Percentiles rank a stretch among this genome's conserved stretches.
Conservation (phyloP, 2,888 invertebrate genomes). For the Drepana falcataria region DNA sequence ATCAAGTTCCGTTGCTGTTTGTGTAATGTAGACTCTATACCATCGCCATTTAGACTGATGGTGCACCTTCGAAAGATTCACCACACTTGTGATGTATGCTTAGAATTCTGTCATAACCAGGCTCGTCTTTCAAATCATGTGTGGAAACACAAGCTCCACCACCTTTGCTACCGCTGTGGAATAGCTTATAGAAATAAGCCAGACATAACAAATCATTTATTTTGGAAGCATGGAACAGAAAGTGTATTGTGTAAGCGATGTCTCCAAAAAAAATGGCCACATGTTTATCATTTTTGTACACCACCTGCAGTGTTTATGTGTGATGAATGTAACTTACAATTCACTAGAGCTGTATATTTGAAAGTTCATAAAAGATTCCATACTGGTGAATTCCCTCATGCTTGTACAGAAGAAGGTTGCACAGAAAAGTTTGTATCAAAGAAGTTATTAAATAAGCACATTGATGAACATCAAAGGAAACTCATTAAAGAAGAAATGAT, state of each 20-base stretch:
- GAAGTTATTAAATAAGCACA: constrained; percentile 86
- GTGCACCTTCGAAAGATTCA: constrained; percentile 91
- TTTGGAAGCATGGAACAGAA: constrained; percentile 96
- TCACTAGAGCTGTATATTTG: constrained; percentile 86
- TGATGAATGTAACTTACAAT: constrained; percentile 88
- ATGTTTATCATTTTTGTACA: constrained; percentile 93
- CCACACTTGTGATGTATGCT: constrained; percentile 91
- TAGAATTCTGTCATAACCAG: constrained; percentile 89
- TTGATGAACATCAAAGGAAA: constrained; percentile 77
- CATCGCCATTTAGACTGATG: constrained; percentile 93
- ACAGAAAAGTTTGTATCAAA: constrained; percentile 89
- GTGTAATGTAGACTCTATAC: constrained; percentile 86
- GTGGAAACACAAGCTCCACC: constrained; percentile 93
- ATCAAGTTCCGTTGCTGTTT: constrained; percentile 89
- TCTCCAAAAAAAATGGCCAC: constrained; percentile 93
- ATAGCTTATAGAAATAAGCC: constrained; percentile 92
- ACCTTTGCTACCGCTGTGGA: constrained; percentile 91
- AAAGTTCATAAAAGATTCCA: constrained; percentile 92
- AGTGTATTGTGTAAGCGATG: constrained; percentile 91
- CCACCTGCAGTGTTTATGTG: constrained; percentile 88
- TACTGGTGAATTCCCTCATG: constrained; percentile 83
- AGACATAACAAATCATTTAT: constrained; percentile 92
- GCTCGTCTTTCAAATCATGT: constrained; percentile 90
- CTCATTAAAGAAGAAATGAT: constrained; percentile 43
- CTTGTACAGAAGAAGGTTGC: constrained; percentile 85